Conservation (phyloP, 2,113 vertebrate genomes). For the Percopsis transmontana region DNA sequence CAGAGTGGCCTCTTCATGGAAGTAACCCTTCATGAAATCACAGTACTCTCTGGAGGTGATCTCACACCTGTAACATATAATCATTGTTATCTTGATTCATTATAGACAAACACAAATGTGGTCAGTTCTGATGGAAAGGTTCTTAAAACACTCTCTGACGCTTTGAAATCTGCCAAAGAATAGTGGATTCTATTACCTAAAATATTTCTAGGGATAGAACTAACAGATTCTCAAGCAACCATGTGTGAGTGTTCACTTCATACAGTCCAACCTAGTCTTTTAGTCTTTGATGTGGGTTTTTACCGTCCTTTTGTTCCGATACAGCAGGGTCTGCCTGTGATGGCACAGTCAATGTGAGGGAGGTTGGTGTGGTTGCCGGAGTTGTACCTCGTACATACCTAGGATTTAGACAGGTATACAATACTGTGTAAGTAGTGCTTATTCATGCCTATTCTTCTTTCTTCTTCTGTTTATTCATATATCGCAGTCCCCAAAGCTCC, state of each 20-base stretch:
- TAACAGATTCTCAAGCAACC: neutral
- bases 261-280: neutral
- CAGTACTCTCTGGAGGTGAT: slow-evolving; percentile 98
- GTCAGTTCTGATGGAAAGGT: neutral
- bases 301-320: slow-evolving; percentile 98
- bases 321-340: slow-evolving; percentile 96
- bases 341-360: slow-evolving; percentile 93
- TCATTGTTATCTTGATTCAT: too few species aligned
- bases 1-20: slow-evolving; percentile 94
- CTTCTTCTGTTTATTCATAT: too few species aligned
- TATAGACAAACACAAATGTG: neutral
- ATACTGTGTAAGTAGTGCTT: neutral
- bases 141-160: too few species aligned
- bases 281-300: slow-evolving; percentile 24
- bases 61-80: slow-evolving; percentile 85
- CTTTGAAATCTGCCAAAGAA: too few species aligned
- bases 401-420: slow-evolving; percentile 7
- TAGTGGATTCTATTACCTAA: neutral
- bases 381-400: slow-evolving; percentile 94
- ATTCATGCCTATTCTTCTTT: neutral
- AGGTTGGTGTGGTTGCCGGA: slow-evolving; percentile 94
- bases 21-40: slow-evolving; percentile 95
- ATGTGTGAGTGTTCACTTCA: neutral
- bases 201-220: neutral
- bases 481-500: too few species aligned